phyloP scores from a whole-genome alignment of 2,888 invertebrate genomes.

The Drosophila ezoana region DNA sequence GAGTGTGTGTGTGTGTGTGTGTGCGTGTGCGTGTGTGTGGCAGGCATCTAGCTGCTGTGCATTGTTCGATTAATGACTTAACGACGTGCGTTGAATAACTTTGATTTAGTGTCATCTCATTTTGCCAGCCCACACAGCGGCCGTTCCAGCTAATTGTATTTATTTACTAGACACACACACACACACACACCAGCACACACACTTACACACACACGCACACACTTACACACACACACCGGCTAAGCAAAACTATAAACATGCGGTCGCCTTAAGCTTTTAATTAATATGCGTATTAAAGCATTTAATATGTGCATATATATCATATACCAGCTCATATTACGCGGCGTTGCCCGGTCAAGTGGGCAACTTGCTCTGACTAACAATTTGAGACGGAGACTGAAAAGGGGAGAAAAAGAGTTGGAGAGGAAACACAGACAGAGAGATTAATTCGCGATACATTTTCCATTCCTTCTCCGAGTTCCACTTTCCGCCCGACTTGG shows the following conservation, averaged over 20 bases:
- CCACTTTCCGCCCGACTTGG: no score
- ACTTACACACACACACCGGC: conserved; percentile 7
- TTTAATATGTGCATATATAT: conserved; percentile 1
- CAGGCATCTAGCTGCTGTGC: conserved; percentile 62
- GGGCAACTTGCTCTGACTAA: no score
- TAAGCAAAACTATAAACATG: conserved; percentile 12
- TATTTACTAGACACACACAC: conserved; percentile 63
- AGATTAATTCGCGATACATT: no score
- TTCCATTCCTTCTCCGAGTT: no score
- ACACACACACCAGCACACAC: conserved; percentile 20
- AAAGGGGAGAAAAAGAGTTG: no score
- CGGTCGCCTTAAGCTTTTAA: conserved; percentile 55
- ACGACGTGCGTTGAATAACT: conserved; percentile 79
- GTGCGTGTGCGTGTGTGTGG: conserved; percentile 13
- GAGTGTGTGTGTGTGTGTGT: conserved; percentile 18
- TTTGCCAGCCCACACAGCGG: conserved; percentile 51
- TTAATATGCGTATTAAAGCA: conserved; percentile 55
- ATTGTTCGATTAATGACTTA: conserved; percentile 80
- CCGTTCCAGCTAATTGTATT: conserved; percentile 72
- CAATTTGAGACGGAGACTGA: no score
- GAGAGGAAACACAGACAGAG: no score
- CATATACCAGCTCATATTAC: neutral
- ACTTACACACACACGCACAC: conserved; percentile 33
- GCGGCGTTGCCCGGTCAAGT: neutral
- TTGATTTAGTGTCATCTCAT: conserved; percentile 77